phyloP scores from a whole-genome alignment of 1,140 invertebrate genomes.

The Solenopsis fugax region DNA sequence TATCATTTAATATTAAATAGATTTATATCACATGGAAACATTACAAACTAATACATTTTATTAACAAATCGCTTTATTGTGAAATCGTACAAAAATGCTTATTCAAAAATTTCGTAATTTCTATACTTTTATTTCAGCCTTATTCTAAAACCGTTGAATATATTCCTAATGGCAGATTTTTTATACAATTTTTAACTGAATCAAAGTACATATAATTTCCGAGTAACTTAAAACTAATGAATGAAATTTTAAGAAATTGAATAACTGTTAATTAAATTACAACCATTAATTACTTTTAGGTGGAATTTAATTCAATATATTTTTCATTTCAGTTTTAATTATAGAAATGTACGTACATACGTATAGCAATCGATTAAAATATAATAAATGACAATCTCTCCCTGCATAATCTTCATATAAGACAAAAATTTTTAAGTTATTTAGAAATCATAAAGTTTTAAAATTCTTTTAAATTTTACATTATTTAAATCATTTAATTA shows the following conservation, averaged over 20 bases:
- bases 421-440: no score
- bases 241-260: no score
- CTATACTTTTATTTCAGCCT: not conserved
- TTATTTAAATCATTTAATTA: not conserved
- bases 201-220: not conserved
- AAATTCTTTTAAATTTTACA: not conserved
- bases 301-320: no score
- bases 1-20: not conserved
- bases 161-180: not conserved
- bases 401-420: no score
- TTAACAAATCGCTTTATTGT: not conserved
- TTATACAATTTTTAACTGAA: not conserved
- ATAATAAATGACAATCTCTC: no score
- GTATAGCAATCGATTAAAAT: no score
- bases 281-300: no score
- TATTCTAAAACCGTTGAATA: not conserved
- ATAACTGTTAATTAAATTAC: no score
- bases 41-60: not conserved
- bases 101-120: not conserved
- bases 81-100: not conserved
- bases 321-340: no score
- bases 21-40: no score
- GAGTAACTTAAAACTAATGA: not conserved
- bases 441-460: not conserved
- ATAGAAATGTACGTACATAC: no score